Percentiles rank a stretch among this genome's conserved stretches.
Conservation (phyloP, 2,888 invertebrate genomes). For the Xylocampa areola region DNA sequence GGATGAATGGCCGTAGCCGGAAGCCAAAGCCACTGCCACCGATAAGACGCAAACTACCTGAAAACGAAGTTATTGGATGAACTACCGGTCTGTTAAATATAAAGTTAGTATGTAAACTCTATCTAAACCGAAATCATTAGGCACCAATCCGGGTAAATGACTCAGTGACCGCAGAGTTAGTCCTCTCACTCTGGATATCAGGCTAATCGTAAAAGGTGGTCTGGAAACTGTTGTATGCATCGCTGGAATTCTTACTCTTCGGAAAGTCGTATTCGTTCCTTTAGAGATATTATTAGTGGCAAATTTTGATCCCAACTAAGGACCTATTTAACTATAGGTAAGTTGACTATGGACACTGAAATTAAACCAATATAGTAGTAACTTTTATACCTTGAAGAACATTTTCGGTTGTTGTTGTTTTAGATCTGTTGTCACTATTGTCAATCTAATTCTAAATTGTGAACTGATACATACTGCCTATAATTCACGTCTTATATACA, state of each 20-base stretch:
- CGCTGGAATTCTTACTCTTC: too few species aligned
- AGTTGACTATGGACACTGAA: neutral
- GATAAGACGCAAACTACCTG: constrained; percentile 48
- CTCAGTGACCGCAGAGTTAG: too few species aligned
- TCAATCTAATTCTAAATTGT: constrained; percentile 1
- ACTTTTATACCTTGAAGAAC: constrained; percentile 25
- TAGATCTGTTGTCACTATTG: neutral
- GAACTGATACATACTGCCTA: constrained; percentile 26
- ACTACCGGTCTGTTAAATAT: neutral
- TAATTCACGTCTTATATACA: constrained; percentile 37
- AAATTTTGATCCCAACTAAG: too few species aligned
- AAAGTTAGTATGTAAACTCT: too few species aligned
- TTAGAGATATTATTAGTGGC: too few species aligned
- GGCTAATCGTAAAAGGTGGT: too few species aligned
- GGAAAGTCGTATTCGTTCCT: too few species aligned
- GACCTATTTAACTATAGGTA: too few species aligned
- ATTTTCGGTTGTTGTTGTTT: constrained; percentile 3
- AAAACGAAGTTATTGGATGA: neutral
- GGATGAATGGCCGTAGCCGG: constrained; percentile 50
- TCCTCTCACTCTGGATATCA: too few species aligned
- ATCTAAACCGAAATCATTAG: too few species aligned
- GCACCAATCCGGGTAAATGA: too few species aligned
- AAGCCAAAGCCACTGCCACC: constrained; percentile 38
- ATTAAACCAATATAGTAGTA: neutral
- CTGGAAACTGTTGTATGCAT: too few species aligned